These are phyloP conservation scores for Anhinga rufa DNA, from an alignment of 2,113 vertebrate genomes.

Conservation along the genomic window DNA sequence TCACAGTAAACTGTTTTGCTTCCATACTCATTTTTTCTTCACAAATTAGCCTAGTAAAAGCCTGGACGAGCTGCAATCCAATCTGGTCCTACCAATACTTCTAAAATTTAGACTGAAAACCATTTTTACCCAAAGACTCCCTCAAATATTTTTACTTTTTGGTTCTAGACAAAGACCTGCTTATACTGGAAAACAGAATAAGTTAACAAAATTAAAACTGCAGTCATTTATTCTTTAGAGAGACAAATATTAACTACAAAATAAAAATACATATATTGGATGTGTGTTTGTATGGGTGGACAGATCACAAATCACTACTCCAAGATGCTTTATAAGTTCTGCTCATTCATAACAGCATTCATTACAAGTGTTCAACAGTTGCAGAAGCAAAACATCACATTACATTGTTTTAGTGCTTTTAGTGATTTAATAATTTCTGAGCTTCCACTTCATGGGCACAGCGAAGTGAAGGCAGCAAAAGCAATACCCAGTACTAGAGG, in stretches of 20 bases:
- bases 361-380: not conserved
- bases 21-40: not conserved
- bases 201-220: not conserved
- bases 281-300: not conserved
- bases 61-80: not conserved
- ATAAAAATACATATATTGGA: not conserved
- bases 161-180: not conserved
- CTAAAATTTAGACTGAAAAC: not conserved
- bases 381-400: not conserved
- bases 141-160: not conserved
- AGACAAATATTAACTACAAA: not conserved
- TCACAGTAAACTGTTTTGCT: not conserved
- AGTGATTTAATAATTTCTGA: not conserved
- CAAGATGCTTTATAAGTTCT: not conserved
- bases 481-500: not conserved
- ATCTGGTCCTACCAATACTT: not conserved
- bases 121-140: not conserved
- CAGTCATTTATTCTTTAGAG: not conserved
- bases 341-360: not conserved
- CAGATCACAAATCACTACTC: not conserved
- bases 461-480: not conserved
- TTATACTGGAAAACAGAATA: not conserved
- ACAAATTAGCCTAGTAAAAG: not conserved
- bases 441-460: not conserved
- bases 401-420: not conserved